Evolutionary conservation across 2,113 vertebrate genomes (phyloP).

Genomic region (Rutilus rutilus): DNA sequence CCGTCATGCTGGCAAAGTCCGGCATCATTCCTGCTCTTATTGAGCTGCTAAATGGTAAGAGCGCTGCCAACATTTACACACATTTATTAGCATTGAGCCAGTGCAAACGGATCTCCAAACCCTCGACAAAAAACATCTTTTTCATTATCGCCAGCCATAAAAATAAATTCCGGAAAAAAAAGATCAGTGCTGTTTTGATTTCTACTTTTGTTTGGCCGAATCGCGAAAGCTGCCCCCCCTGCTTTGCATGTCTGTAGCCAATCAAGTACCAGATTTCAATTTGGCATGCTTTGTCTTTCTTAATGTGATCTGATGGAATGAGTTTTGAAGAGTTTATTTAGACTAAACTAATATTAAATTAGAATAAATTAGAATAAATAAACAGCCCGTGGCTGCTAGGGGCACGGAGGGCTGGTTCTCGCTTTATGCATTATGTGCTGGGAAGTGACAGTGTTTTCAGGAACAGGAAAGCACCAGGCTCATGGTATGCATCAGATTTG

Average conservation of each 20-base stretch:
- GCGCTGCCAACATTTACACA: neutral
- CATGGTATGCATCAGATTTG: constrained; percentile 35
- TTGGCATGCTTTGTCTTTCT: constrained; percentile 9
- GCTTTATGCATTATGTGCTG: constrained; percentile 13
- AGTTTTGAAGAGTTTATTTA: constrained; percentile 49
- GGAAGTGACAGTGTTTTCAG: constrained; percentile 47
- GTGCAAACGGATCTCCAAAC: neutral
- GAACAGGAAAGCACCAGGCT: constrained; percentile 27
- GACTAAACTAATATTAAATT: constrained; percentile 55
- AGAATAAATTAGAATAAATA: constrained; percentile 50
- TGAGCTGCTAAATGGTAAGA: constrained; percentile 90
- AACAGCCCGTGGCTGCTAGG: neutral
- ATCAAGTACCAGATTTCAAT: constrained; percentile 10
- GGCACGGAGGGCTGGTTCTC: constrained; percentile 9
- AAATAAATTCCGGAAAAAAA: constrained; percentile 25
- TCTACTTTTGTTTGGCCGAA: constrained; percentile 16
- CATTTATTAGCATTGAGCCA: constrained; percentile 1
- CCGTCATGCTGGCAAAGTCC: constrained; percentile 93
- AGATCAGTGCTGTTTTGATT: neutral
- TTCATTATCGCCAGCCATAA: constrained; percentile 14
- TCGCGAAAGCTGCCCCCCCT: neutral
- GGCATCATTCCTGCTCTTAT: constrained; percentile 96
- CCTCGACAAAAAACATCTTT: neutral
- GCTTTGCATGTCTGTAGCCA: constrained; percentile 12
- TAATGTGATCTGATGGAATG: constrained; percentile 27